Conservation (phyloP, 2,888 invertebrate species). For the Esperia sulphurella region DNA sequence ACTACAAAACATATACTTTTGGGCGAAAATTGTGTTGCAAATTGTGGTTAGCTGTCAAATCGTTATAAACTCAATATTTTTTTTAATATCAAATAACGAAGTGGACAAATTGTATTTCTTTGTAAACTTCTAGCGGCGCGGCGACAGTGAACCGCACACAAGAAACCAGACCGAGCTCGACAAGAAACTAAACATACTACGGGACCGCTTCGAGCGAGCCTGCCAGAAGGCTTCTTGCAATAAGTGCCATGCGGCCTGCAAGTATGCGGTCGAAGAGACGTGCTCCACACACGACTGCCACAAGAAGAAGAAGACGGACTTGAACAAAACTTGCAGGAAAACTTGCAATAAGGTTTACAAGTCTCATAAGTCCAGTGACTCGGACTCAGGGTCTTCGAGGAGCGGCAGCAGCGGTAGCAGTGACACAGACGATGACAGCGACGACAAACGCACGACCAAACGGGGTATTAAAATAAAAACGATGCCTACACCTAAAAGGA, state of each 20-base stretch:
- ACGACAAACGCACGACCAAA: too few relatives aligned
- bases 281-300: slow-evolving; percentile 29
- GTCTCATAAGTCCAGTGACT: neutral
- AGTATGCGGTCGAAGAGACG: slow-evolving; percentile 14
- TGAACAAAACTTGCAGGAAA: slow-evolving; percentile 28
- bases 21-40: too few relatives aligned
- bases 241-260: slow-evolving; percentile 38
- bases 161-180: neutral
- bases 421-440: slow-evolving; percentile 8
- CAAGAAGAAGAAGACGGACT: slow-evolving; percentile 16
- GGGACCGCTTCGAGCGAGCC: slow-evolving; percentile 36
- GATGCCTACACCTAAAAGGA: too few relatives aligned
- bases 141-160: neutral
- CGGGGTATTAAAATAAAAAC: too few relatives aligned
- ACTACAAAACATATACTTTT: too few relatives aligned
- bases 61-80: too few relatives aligned
- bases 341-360: slow-evolving; percentile 29
- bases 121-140: too few relatives aligned
- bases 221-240: slow-evolving; percentile 30
- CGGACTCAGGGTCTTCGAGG: neutral
- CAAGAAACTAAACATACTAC: slow-evolving; percentile 26
- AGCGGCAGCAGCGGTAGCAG: slow-evolving; percentile 6
- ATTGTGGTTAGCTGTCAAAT: too few relatives aligned
- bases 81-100: too few relatives aligned
- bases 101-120: too few relatives aligned